Percentiles rank a stretch among this genome's conserved stretches.
Evolutionary conservation across 2,888 invertebrate genomes (phyloP).

Genomic region (Laspeyria flexula): DNA sequence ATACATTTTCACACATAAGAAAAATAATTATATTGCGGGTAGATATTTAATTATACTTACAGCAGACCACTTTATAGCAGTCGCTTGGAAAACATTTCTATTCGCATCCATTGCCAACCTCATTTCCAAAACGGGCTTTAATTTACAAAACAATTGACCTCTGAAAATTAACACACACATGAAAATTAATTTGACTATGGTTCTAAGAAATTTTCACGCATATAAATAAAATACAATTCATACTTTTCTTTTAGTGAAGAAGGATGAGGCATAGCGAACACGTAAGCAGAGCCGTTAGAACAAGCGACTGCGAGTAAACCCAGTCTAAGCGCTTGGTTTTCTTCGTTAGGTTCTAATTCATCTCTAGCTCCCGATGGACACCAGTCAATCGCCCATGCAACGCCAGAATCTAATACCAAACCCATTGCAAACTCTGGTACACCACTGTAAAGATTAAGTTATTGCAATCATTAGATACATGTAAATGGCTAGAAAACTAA

Average conservation of each 20-base stretch:
- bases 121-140: slow-evolving; percentile 80
- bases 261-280: slow-evolving; percentile 87
- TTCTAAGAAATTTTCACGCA: slow-evolving; percentile 35
- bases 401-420: slow-evolving; percentile 87
- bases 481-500: neutral
- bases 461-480: neutral
- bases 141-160: slow-evolving; percentile 63
- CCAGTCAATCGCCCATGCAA: slow-evolving; percentile 90
- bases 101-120: slow-evolving; percentile 50
- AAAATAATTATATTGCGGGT: neutral
- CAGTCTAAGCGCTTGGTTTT: slow-evolving; percentile 65
- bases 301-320: slow-evolving; percentile 90
- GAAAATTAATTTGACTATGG: too few species aligned
- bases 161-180: slow-evolving; percentile 55
- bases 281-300: slow-evolving; percentile 87
- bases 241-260: slow-evolving; percentile 55
- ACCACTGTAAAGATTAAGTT: slow-evolving; percentile 1
- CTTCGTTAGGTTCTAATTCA: slow-evolving; percentile 1
- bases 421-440: slow-evolving; percentile 80
- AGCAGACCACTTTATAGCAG: slow-evolving; percentile 79
- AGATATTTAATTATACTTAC: slow-evolving; percentile 73
- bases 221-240: slow-evolving; percentile 18
- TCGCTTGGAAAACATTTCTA: slow-evolving; percentile 73
- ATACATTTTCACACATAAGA: too few species aligned
- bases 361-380: slow-evolving; percentile 91